Percentiles rank a stretch among this genome's conserved stretches.
phyloP scores from a whole-genome alignment of 2,888 invertebrate genomes.

The Ophioninae sp. region DNA sequence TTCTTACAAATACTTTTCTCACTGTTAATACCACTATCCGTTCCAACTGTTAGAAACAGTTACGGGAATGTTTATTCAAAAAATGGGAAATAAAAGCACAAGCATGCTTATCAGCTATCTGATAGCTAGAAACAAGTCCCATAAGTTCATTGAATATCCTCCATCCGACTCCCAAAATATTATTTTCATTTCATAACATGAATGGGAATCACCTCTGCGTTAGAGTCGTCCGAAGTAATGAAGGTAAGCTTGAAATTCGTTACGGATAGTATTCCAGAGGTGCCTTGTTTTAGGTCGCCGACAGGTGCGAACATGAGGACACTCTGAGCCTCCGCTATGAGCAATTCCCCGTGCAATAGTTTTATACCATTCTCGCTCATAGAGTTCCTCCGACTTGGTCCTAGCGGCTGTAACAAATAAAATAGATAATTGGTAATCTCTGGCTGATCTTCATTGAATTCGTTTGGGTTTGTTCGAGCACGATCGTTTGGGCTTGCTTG shows the following conservation, averaged over 20 bases:
- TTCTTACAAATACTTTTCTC: not conserved
- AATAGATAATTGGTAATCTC: slow-evolving; percentile 1
- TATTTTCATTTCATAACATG: not conserved
- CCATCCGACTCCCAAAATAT: not conserved
- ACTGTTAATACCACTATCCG: not conserved
- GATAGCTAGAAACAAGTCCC: not conserved
- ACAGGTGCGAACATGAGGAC: slow-evolving; percentile 93
- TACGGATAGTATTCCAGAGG: slow-evolving; percentile 91
- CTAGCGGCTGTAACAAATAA: slow-evolving; percentile 69
- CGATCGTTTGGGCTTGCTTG: not conserved
- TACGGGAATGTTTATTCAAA: not conserved
- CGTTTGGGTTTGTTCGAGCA: too few relatives aligned
- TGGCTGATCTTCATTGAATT: not conserved
- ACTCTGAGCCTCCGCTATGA: slow-evolving; percentile 90
- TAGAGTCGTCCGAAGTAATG: slow-evolving; percentile 86
- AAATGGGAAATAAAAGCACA: not conserved
- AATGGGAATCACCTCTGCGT: slow-evolving; percentile 81
- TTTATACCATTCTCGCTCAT: slow-evolving; percentile 75
- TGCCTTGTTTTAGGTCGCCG: slow-evolving; percentile 89
- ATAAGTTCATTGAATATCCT: not conserved
- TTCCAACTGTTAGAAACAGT: not conserved
- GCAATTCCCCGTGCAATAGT: slow-evolving; percentile 87
- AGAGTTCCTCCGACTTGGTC: slow-evolving; percentile 76
- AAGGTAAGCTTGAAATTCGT: slow-evolving; percentile 97
- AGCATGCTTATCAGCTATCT: not conserved